Evolutionary conservation across 2,113 vertebrate genomes (phyloP).

Genomic region (Phoxinus phoxinus): DNA sequence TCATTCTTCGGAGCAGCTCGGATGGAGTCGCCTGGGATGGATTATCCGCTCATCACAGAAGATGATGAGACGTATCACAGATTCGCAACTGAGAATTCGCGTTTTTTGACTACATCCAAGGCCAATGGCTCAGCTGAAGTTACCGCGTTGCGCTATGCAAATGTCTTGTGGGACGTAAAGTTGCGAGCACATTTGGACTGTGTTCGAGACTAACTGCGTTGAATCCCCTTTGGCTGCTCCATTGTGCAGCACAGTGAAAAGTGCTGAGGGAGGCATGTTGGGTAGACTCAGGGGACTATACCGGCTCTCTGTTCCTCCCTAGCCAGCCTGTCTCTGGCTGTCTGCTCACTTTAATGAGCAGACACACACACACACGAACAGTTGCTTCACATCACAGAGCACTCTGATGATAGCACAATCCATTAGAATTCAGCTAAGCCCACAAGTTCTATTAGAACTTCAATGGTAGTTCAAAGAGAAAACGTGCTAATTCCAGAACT

Average conservation of each 20-base stretch:
- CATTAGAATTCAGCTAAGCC: slow-evolving; percentile 34
- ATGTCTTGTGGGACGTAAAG: slow-evolving; percentile 8
- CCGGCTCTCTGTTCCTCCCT: slow-evolving; percentile 20
- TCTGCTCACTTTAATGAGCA: slow-evolving; percentile 52
- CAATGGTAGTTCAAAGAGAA: slow-evolving; percentile 31
- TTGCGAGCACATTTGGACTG: background rate
- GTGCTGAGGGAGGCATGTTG: slow-evolving; percentile 62
- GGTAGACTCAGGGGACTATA: slow-evolving; percentile 57
- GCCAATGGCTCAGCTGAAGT: background rate
- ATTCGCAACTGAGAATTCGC: background rate
- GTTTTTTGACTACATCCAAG: slow-evolving; percentile 9
- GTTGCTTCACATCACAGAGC: slow-evolving; percentile 30
- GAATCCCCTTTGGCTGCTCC: slow-evolving; percentile 5
- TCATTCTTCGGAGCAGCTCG: background rate
- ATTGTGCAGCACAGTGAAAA: slow-evolving; percentile 57
- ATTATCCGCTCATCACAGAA: background rate
- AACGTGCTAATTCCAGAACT: slow-evolving; percentile 10
- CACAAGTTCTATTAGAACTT: slow-evolving; percentile 27
- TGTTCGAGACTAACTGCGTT: slow-evolving; percentile 1
- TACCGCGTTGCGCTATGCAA: background rate
- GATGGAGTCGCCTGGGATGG: slow-evolving; percentile 13
- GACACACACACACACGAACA: slow-evolving; percentile 16
- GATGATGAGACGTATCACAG: background rate
- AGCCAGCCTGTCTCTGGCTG: slow-evolving; percentile 39
- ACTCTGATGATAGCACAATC: slow-evolving; percentile 37